Conservation (phyloP, 1,140 invertebrate species). For the Sinella curviseta region DNA sequence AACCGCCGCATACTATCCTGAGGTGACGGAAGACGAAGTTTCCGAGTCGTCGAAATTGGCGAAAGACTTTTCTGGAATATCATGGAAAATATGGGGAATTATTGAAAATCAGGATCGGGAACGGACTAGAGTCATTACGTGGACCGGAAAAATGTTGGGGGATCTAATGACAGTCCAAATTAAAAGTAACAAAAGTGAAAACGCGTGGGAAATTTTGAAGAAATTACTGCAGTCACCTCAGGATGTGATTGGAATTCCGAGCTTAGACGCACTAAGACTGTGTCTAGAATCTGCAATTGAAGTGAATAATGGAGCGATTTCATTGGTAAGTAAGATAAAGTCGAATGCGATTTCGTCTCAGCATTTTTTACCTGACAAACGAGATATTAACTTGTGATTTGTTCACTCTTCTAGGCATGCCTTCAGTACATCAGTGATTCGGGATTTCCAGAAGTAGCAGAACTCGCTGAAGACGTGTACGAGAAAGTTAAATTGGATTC, state of each 20-base stretch:
- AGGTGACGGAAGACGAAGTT: slow-evolving; percentile 59
- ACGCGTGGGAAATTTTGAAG: slow-evolving; percentile 57
- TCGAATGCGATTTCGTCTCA: slow-evolving; percentile 36
- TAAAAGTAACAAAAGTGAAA: slow-evolving; percentile 57
- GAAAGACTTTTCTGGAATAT: slow-evolving; percentile 59
- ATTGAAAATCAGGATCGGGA: slow-evolving; percentile 54
- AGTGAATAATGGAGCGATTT: slow-evolving; percentile 57
- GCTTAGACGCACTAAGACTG: slow-evolving; percentile 55
- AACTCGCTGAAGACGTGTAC: slow-evolving; percentile 56
- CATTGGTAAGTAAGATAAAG: slow-evolving; percentile 54
- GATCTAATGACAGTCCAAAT: slow-evolving; percentile 59
- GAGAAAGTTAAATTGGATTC: slow-evolving; percentile 57
- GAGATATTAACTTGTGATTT: too few relatives aligned
- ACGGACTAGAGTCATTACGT: slow-evolving; percentile 53
- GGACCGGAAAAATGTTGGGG: slow-evolving; percentile 63
- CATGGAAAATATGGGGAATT: slow-evolving; percentile 58
- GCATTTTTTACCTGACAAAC: not conserved
- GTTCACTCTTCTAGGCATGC: slow-evolving; percentile 53
- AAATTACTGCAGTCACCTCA: slow-evolving; percentile 59
- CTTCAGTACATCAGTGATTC: slow-evolving; percentile 61
- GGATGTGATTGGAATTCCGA: slow-evolving; percentile 60
- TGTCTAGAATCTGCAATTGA: slow-evolving; percentile 59
- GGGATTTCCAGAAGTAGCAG: slow-evolving; percentile 57
- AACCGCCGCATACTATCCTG: slow-evolving; percentile 53
- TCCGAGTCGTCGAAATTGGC: slow-evolving; percentile 51